phyloP scores from a whole-genome alignment of 2,888 invertebrate species.

The Chromoteleia sp. region DNA sequence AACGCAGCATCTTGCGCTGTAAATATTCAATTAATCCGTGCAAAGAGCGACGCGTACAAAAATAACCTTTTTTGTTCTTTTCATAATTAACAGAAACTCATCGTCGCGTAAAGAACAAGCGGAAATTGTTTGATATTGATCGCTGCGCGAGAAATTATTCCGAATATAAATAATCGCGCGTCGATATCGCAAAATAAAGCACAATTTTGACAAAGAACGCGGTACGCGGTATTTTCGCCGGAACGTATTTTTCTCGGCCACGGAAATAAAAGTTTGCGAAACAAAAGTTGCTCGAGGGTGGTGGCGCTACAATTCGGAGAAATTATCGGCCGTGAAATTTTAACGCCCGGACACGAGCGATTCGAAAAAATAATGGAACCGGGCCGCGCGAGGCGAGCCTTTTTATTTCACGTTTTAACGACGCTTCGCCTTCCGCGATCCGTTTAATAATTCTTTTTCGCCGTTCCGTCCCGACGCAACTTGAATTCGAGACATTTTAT shows the following conservation, averaged over 20 bases:
- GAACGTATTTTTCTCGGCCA: too few relatives aligned
- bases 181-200: too few relatives aligned
- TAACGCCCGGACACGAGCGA: constrained; percentile 5
- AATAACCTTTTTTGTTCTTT: not conserved
- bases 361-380: not conserved
- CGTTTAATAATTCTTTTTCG: constrained; percentile 21
- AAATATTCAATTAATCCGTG: not conserved
- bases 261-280: constrained; percentile 15
- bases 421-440: not conserved
- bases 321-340: constrained; percentile 24
- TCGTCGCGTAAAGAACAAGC: not conserved
- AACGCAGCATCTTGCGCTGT: not conserved
- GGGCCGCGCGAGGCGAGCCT: not conserved
- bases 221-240: constrained; percentile 3
- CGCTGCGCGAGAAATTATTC: not conserved
- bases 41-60: not conserved
- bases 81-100: not conserved
- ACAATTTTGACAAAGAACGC: not conserved
- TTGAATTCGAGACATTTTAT: constrained; percentile 28
- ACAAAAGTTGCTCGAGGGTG: not conserved
- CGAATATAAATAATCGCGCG: too few relatives aligned
- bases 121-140: not conserved
- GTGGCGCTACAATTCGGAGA: constrained; percentile 9
- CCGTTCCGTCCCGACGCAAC: not conserved
- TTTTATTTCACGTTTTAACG: constrained; percentile 7